A percentile compares a stretch with the other conserved stretches of the same genome.
phyloP scores from a whole-genome alignment of 2,797 vertebrate species.

The Crocodylus rhombifer region DNA sequence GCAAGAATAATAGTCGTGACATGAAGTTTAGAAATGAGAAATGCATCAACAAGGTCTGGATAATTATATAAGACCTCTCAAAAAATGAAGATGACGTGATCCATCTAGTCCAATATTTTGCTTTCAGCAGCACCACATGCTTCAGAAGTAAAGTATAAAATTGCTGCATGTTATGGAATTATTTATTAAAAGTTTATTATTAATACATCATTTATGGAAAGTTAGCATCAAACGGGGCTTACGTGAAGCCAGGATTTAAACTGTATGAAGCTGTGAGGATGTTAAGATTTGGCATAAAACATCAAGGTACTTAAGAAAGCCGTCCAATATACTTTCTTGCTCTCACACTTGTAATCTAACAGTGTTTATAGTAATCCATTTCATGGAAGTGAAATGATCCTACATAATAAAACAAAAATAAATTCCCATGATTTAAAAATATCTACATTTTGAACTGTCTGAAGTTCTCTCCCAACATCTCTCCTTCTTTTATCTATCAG shows the following conservation, averaged over 20 bases:
- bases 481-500: conserved; percentile 1
- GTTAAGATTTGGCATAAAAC: neutral
- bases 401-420: neutral
- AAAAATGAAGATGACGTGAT: neutral
- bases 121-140: accelerated
- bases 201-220: neutral
- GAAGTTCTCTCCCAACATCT: neutral
- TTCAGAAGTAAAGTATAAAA: neutral
- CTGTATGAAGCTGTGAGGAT: neutral
- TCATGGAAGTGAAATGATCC: neutral
- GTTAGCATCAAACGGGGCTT: neutral
- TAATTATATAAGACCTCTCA: neutral
- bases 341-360: neutral
- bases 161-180: neutral
- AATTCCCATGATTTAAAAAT: neutral
- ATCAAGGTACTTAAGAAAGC: too few species aligned
- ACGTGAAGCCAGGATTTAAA: neutral
- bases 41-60: neutral
- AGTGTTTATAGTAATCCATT: neutral
- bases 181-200: neutral
- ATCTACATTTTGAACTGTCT: neutral
- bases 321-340: neutral
- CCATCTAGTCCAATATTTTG: neutral
- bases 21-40: neutral
- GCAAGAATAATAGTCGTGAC: neutral